Percentiles rank a stretch among this genome's conserved stretches.
Conservation (phyloP, 1,140 invertebrate genomes). For the Drosophila tsacasi region DNA sequence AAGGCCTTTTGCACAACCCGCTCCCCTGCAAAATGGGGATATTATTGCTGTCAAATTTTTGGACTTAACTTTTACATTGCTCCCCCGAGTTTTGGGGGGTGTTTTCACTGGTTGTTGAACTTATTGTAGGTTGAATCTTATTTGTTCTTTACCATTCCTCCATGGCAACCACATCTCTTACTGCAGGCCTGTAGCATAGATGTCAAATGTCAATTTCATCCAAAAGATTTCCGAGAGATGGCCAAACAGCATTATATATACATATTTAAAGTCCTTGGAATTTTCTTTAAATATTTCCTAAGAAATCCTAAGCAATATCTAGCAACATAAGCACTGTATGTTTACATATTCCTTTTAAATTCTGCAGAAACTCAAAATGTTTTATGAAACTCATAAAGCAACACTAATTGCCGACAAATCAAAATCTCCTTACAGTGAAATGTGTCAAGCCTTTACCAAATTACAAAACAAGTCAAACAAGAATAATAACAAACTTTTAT, state of each 20-base stretch:
- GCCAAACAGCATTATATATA: neutral
- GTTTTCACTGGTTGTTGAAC: constrained; percentile 8
- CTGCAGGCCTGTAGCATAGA: constrained; percentile 24
- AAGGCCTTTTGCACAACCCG: constrained; percentile 14
- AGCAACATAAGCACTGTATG: neutral
- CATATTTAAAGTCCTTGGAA: too few species aligned
- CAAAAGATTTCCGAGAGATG: neutral
- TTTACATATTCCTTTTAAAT: neutral
- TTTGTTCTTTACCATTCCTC: constrained; percentile 4
- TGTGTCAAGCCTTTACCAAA: constrained; percentile 30
- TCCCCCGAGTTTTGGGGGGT: too few species aligned
- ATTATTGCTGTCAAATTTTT: constrained; percentile 18
- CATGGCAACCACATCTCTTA: constrained; percentile 41
- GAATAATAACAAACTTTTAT: constrained; percentile 51
- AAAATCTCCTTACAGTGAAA: constrained; percentile 4
- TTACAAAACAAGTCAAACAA: constrained; percentile 33
- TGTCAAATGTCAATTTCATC: constrained; percentile 34
- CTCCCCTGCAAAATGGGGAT: neutral
- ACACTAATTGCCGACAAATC: constrained; percentile 9
- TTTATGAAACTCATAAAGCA: neutral
- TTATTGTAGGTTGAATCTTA: neutral
- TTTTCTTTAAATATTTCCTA: neutral
- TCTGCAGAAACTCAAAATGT: neutral
- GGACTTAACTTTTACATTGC: constrained; percentile 1
- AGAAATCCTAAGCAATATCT: neutral